Evolutionary conservation across 2,888 invertebrate species (phyloP), one percentile per base, ranked within the genome.

Genomic region (Drosophila differens): DNA sequence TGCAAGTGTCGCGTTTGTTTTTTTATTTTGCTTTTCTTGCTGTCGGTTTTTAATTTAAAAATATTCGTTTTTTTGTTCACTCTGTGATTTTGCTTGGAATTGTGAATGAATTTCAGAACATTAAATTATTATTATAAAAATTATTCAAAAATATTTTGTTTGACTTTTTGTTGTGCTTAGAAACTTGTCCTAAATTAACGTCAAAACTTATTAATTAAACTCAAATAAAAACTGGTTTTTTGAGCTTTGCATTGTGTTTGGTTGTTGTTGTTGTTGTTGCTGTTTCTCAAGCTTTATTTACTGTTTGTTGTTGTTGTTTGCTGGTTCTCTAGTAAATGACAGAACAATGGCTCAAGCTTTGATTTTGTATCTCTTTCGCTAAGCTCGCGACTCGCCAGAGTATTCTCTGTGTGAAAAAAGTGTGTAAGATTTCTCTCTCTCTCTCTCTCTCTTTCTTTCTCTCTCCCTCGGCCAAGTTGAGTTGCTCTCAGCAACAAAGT

Each of bases 401-500:
- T 22, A 32, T 10, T 47, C 44, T 59, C 53, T 61, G 52, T n/a
- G 39, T 28, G 39, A 22, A 49, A 64, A 61, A 22, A 22, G 7
- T 66, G 30, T 30, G 52, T 41, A 49, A 44, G 25, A 47, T 47
- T 25, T 52, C 67, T 41, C 44, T 68, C 30, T 35, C 32, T 19
- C 47, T 30, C 47, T 44, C 33, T 30, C 16, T 22, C 44, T 62
- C 30, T 54, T 33, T n/a, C 55, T 51, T 51, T 65, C 52, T 66
- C 28, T 35, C 55, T 33, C 61, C 61, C 12, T 63, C 16, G 19
- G 30, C 55, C 37, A 55, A 25, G 28, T 39, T 74, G 71, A 25
- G 25, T 39, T 82, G 74, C 74, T 69, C 70, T 64, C 51, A 54
- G 73, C 74, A 88, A 67, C 81, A 76, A 78, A 87, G 90, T 84